These are phyloP conservation scores for Corapipo altera DNA, from an alignment of 2,113 vertebrate species.

Conservation along the genomic window DNA sequence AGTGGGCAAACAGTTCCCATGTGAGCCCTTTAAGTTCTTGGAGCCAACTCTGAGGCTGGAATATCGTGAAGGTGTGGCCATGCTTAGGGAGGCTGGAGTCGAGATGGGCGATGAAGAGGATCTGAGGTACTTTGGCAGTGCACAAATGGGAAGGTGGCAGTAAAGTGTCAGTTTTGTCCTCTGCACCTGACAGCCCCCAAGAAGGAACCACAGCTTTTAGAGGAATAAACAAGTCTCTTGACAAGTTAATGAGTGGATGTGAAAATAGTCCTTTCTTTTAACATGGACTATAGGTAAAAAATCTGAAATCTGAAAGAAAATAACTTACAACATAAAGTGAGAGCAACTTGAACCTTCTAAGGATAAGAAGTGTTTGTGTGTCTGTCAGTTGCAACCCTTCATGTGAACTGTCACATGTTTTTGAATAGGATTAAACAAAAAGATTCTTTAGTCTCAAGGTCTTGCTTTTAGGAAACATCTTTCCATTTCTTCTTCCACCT, in stretches of 20 bases:
- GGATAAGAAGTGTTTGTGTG: background rate
- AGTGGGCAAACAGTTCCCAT: slow-evolving; percentile 90
- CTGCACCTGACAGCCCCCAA: background rate
- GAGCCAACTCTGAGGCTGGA: slow-evolving; percentile 96
- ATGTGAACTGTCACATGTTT: background rate
- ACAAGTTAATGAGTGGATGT: background rate
- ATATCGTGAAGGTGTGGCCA: slow-evolving; percentile 88
- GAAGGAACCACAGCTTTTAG: background rate
- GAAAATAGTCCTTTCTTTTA: background rate
- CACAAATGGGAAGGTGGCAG: background rate
- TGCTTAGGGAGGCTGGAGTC: slow-evolving; percentile 91
- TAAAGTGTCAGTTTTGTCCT: background rate
- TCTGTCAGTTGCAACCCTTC: background rate
- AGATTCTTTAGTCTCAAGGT: background rate
- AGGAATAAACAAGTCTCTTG: background rate
- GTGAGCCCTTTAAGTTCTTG: slow-evolving; percentile 97
- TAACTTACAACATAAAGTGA: background rate
- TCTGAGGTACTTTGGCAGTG: slow-evolving; percentile 82
- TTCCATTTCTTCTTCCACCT: background rate
- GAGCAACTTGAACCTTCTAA: background rate
- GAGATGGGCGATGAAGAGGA: slow-evolving; percentile 98
- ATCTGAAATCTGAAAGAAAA: background rate
- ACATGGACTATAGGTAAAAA: rapidly evolving
- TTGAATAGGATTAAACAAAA: background rate
- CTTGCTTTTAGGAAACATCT: background rate